Percentiles rank a stretch among this genome's conserved stretches.
These are phyloP conservation scores for Luperina nickerlii DNA, from an alignment of 2,888 invertebrate genomes.

Conservation along the genomic window DNA sequence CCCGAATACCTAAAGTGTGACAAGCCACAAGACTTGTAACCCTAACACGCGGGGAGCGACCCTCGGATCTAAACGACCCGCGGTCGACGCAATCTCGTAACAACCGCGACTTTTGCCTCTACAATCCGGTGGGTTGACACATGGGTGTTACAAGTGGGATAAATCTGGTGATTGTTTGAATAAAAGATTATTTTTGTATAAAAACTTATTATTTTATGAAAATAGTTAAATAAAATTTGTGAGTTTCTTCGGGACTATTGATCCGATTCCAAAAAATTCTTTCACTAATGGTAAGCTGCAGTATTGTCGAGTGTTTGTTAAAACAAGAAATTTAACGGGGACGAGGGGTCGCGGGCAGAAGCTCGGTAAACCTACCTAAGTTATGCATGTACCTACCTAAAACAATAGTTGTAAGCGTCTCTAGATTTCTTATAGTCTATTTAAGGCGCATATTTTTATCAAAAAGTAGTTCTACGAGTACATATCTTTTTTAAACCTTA, in stretches of 20 bases:
- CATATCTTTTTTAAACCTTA: not conserved
- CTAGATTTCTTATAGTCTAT: not conserved
- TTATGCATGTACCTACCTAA: too few relatives aligned
- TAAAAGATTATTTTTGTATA: not conserved
- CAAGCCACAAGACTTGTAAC: conserved; percentile 75
- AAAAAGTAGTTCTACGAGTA: not conserved
- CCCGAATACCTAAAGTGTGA: conserved; percentile 70
- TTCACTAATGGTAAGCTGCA: not conserved
- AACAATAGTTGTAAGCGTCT: not conserved
- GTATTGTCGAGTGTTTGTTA: not conserved
- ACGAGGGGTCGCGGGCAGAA: not conserved
- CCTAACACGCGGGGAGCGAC: conserved; percentile 77
- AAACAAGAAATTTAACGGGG: not conserved
- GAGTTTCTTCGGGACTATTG: not conserved
- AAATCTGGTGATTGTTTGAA: conserved; percentile 64
- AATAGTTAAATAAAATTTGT: not conserved
- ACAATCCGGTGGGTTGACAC: conserved; percentile 66
- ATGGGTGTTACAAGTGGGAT: conserved; percentile 61
- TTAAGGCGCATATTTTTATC: not conserved
- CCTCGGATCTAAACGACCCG: conserved; percentile 70
- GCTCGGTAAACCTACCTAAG: too few relatives aligned
- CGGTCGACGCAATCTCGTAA: conserved; percentile 74
- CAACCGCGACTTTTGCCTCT: conserved; percentile 76
- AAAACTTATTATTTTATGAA: not conserved
- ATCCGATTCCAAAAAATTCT: not conserved